These are phyloP conservation scores for Falcaria lacertinaria DNA, from an alignment of 2,888 invertebrate species.

Conservation along the genomic window DNA sequence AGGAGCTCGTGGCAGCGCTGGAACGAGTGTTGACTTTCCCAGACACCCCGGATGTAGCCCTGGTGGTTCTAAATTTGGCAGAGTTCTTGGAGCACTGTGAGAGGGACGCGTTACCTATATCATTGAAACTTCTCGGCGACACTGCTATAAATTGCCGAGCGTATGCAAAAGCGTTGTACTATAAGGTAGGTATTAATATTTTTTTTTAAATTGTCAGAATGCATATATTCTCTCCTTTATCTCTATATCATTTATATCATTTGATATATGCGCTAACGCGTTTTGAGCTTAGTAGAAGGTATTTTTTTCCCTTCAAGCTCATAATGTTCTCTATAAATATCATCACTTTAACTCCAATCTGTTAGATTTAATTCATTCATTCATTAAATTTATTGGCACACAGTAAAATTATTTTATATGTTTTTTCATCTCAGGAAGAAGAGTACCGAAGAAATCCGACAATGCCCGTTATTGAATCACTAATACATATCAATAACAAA, in stretches of 20 bases:
- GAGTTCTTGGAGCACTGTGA: conserved; percentile 99
- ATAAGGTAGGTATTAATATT: conserved; percentile 60
- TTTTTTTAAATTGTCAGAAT: neutral
- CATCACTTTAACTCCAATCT: neutral
- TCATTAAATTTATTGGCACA: conserved; percentile 11
- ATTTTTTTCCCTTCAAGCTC: too few species aligned
- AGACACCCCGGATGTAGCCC: conserved; percentile 96
- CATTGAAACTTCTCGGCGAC: conserved; percentile 91
- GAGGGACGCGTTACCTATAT: conserved; percentile 94
- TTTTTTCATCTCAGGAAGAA: conserved; percentile 82
- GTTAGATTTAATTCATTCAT: too few species aligned
- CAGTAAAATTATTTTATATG: too few species aligned
- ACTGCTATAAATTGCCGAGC: conserved; percentile 95
- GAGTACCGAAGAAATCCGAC: conserved; percentile 86
- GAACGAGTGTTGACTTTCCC: conserved; percentile 93
- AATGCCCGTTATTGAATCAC: conserved; percentile 92
- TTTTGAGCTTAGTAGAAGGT: too few species aligned
- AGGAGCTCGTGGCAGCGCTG: conserved; percentile 90
- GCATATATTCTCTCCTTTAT: too few species aligned
- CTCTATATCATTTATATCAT: too few species aligned
- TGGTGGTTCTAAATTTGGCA: conserved; percentile 96
- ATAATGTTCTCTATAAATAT: too few species aligned
- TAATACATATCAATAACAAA: conserved; percentile 98
- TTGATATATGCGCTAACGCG: too few species aligned
- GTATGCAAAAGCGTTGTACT: conserved; percentile 83